Conservation (phyloP, 2,888 invertebrate genomes). For the Ditylenchus weischeri region DNA sequence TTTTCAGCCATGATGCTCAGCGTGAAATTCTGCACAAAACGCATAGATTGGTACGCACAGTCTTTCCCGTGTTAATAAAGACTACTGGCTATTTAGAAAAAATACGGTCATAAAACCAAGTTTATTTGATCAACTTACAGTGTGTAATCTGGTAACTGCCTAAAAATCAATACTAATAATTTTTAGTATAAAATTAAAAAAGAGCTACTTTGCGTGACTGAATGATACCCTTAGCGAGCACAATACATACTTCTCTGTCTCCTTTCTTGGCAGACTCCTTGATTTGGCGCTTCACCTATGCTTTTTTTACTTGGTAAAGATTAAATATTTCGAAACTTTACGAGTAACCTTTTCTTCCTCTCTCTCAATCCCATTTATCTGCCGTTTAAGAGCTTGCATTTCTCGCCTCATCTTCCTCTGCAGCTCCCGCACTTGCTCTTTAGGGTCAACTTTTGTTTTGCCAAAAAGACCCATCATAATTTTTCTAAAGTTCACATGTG, state of each 20-base stretch:
- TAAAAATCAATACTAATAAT: conserved; percentile 24
- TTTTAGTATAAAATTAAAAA: not conserved
- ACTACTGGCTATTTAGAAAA: too few relatives aligned
- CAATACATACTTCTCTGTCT: conserved; percentile 84
- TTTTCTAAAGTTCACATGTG: not conserved
- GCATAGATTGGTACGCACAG: too few relatives aligned
- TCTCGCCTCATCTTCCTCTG: conserved; percentile 89
- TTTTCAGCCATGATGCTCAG: too few relatives aligned
- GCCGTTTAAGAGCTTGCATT: conserved; percentile 61
- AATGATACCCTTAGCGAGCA: conserved; percentile 54
- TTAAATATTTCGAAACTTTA: not conserved
- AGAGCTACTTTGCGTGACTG: conserved; percentile 61
- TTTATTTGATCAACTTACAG: conserved; percentile 56
- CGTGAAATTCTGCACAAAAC: too few relatives aligned
- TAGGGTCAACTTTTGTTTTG: conserved; percentile 55
- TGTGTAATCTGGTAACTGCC: conserved; percentile 83
- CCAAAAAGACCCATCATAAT: conserved; percentile 59
- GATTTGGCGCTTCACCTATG: conserved; percentile 73
- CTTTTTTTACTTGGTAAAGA: not conserved
- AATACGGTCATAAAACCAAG: too few relatives aligned
- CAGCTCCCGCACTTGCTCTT: conserved; percentile 81
- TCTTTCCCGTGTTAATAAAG: too few relatives aligned
- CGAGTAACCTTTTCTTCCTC: conserved; percentile 84
- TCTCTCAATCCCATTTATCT: conserved; percentile 83
- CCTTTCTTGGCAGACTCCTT: conserved; percentile 93